Percentiles rank a stretch among this genome's conserved stretches.
phyloP scores from a whole-genome alignment of 2,888 invertebrate genomes.

The Calliopum simillimum region DNA sequence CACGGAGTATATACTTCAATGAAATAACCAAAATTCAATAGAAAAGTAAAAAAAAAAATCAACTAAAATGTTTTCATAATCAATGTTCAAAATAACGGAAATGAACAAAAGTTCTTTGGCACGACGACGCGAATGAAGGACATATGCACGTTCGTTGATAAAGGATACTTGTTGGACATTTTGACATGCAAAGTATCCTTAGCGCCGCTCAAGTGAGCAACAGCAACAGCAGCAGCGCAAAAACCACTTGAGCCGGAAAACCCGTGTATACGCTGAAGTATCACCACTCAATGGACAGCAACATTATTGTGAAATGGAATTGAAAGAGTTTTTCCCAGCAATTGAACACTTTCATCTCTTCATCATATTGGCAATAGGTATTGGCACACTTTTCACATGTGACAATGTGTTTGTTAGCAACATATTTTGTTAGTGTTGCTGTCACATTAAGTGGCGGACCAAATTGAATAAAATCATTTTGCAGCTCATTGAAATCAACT shows the following conservation, averaged over 20 bases:
- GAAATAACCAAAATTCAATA: conserved; percentile 2
- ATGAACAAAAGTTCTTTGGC: conserved; percentile 14
- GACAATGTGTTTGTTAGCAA: neutral
- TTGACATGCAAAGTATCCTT: conserved; percentile 20
- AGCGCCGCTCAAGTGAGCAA: conserved; percentile 21
- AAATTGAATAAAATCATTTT: conserved; percentile 37
- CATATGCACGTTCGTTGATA: conserved; percentile 17
- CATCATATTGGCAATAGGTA: neutral
- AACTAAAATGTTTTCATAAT: conserved; percentile 25
- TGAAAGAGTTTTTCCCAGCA: conserved; percentile 49
- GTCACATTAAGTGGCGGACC: conserved; percentile 15
- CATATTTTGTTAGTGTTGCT: neutral
- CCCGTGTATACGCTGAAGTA: neutral
- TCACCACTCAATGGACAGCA: conserved; percentile 46
- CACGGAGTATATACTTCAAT: neutral
- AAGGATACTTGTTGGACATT: conserved; percentile 13
- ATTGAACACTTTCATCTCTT: conserved; percentile 44
- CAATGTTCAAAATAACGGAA: conserved; percentile 39
- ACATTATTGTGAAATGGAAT: conserved; percentile 50
- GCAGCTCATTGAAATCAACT: conserved; percentile 42
- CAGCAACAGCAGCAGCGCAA: too few species aligned
- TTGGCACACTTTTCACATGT: neutral
- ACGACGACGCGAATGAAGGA: too few species aligned
- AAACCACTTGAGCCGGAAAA: neutral
- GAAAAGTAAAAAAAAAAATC: too few species aligned